Percentiles rank a stretch among this genome's conserved stretches.
phyloP scores from a whole-genome alignment of 2,888 invertebrate species.

The Diplolepis rosae region DNA sequence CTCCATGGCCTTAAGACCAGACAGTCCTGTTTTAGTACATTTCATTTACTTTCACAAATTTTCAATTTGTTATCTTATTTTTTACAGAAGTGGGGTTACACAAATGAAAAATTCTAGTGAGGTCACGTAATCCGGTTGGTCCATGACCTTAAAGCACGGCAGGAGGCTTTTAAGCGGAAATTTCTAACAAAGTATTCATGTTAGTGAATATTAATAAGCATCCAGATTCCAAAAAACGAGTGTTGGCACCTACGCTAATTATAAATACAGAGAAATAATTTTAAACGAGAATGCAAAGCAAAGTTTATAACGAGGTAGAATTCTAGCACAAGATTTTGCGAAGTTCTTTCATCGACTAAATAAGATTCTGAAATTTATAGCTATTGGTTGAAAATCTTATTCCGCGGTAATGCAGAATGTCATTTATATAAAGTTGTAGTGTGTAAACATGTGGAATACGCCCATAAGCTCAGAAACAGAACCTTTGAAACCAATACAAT shows the following conservation, averaged over 20 bases:
- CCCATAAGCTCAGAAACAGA: constrained; percentile 45
- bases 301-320: not conserved
- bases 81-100: no score
- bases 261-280: constrained; percentile 12
- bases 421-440: constrained; percentile 36
- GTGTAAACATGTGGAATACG: constrained; percentile 48
- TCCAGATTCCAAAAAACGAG: not conserved
- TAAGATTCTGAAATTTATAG: constrained; percentile 56
- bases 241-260: not conserved
- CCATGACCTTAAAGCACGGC: no score
- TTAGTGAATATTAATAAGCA: constrained; percentile 16
- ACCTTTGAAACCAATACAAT: constrained; percentile 37
- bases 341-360: constrained; percentile 31
- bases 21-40: no score
- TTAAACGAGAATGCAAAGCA: not conserved
- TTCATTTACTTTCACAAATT: no score
- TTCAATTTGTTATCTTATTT: no score
- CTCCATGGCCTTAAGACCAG: no score
- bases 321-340: constrained; percentile 14
- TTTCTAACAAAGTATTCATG: not conserved
- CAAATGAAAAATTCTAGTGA: no score
- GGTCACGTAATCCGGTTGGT: no score
- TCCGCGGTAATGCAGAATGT: constrained; percentile 39
- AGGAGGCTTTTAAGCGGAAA: not conserved
- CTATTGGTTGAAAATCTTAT: constrained; percentile 45